Evolutionary conservation across 2,113 vertebrate species (phyloP).

Genomic region (Zosterops lateralis): DNA sequence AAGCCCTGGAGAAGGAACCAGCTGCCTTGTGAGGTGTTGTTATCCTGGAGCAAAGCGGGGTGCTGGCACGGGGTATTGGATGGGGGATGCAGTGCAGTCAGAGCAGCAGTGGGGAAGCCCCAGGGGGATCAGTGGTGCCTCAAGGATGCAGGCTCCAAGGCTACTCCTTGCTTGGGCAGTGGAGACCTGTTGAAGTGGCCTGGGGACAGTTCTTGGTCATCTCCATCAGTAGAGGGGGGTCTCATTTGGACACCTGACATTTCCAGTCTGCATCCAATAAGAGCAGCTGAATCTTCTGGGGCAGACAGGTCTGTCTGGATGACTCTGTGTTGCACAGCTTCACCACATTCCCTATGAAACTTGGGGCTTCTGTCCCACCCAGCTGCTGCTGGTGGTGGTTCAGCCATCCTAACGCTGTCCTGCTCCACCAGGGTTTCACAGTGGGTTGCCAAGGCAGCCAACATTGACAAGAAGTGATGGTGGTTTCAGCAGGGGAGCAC

Average conservation of each 20-base stretch:
- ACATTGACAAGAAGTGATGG: background rate
- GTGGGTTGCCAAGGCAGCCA: background rate
- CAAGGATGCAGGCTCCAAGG: background rate
- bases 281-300: background rate
- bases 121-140: accelerated
- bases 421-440: background rate
- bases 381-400: background rate
- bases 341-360: background rate
- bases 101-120: background rate
- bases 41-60: accelerated
- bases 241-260: background rate
- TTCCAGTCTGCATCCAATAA: background rate
- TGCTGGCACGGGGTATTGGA: accelerated
- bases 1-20: background rate
- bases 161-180: background rate
- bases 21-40: accelerated
- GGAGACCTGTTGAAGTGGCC: background rate
- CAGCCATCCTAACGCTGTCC: accelerated
- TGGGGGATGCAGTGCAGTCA: background rate
- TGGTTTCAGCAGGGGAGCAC: background rate
- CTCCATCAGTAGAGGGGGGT: background rate
- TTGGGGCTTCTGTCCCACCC: background rate
- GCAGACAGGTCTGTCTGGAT: background rate
- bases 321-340: background rate
- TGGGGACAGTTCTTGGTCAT: background rate